A percentile compares a stretch with the other conserved stretches of the same genome.
phyloP scores from a whole-genome alignment of 23 tunicate genomes.

The Diplosoma virens region DNA sequence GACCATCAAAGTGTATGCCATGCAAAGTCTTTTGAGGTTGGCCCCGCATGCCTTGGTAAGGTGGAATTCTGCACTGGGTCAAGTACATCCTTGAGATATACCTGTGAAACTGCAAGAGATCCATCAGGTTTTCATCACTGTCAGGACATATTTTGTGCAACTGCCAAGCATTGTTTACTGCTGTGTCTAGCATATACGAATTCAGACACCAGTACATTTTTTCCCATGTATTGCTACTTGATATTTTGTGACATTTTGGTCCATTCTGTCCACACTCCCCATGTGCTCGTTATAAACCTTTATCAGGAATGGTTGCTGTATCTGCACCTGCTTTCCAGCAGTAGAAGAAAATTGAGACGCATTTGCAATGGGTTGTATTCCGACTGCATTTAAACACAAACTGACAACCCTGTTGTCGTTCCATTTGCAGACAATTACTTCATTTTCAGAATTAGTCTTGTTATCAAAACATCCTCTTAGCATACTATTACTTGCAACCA shows the following conservation, averaged over 20 bases:
- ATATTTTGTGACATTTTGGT: slow-evolving; percentile 7
- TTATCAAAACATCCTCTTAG: too few species aligned
- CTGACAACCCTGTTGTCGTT: too few species aligned
- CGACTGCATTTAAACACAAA: too few species aligned
- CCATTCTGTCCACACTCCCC: slow-evolving; percentile 19
- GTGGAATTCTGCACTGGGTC: slow-evolving; percentile 3
- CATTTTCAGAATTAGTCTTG: too few species aligned
- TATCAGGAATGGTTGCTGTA: slow-evolving; percentile 2
- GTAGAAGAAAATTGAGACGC: too few species aligned
- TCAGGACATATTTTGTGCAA: slow-evolving; percentile 7
- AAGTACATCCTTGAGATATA: neutral
- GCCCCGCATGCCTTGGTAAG: slow-evolving; percentile 1
- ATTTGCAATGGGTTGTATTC: too few species aligned
- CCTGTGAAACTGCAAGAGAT: neutral
- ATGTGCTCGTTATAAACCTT: slow-evolving; percentile 3
- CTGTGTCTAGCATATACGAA: slow-evolving; percentile 10
- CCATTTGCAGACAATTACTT: too few species aligned
- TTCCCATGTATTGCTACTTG: slow-evolving; percentile 8
- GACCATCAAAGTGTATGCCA: neutral
- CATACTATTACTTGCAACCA: too few species aligned
- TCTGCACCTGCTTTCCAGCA: slow-evolving; percentile 25
- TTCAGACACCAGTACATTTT: slow-evolving; percentile 23
- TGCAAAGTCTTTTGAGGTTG: slow-evolving; percentile 2
- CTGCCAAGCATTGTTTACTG: slow-evolving; percentile 9
- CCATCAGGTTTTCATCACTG: neutral